These are phyloP conservation scores for Drosophila sturtevanti DNA, from an alignment of 1,140 invertebrate species.

Conservation along the genomic window DNA sequence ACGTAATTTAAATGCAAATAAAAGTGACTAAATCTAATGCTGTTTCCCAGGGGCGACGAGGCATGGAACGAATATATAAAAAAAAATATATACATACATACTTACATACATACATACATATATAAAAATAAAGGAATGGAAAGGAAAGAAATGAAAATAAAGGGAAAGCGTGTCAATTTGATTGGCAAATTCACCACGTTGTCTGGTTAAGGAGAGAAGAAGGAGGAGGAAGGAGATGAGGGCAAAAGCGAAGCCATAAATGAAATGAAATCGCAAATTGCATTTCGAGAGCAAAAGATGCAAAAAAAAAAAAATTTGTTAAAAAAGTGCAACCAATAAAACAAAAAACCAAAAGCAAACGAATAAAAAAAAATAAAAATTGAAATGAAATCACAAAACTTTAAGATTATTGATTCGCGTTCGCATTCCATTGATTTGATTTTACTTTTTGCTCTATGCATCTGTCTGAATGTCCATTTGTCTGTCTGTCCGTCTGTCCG, in stretches of 20 bases:
- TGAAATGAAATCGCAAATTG: constrained; percentile 17
- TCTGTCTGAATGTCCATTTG: not conserved
- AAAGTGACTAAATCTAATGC: constrained; percentile 14
- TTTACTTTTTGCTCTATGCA: constrained; percentile 1
- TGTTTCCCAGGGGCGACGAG: constrained; percentile 1
- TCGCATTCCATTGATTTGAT: constrained; percentile 19
- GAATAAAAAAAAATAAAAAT: not conserved
- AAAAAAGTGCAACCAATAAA: not conserved
- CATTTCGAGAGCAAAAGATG: constrained; percentile 17
- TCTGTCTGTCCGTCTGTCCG: not conserved
- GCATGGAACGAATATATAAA: not conserved
- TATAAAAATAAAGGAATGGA: not conserved
- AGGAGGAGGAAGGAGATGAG: not conserved
- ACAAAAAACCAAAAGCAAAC: not conserved
- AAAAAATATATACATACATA: not conserved
- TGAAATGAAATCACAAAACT: constrained; percentile 14
- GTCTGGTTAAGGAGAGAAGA: not conserved
- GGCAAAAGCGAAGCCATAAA: constrained; percentile 10
- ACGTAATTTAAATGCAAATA: constrained; percentile 22
- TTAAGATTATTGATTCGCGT: constrained; percentile 20
- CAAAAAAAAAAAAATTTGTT: not conserved
- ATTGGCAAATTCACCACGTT: constrained; percentile 12
- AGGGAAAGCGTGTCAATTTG: constrained; percentile 21
- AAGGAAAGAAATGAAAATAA: constrained; percentile 14
- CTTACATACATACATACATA: no score